Base-by-base conservation (phyloP, 1,140 invertebrate species). In the Phocides pigmalion region DNA sequence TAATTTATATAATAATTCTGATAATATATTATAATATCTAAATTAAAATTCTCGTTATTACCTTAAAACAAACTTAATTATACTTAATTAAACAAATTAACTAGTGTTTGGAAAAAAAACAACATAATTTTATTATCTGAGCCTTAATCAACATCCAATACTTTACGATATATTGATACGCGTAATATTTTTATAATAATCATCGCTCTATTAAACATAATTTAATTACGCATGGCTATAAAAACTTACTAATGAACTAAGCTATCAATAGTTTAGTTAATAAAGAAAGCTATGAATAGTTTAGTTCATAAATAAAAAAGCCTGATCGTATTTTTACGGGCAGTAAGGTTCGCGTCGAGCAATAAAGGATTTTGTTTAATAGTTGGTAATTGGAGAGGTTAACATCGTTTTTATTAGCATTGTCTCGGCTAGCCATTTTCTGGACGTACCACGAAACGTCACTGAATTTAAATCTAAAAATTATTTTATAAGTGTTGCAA, bases 341-440 rank as follows among this genome's bases (percentile, higher is more conserved):
- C 28, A 61, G 51, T 42, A 64, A 62, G 67, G 62, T 78, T 73
- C 71, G 74, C 64, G 80, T 83, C 80, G 80, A 74, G 77, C 73
- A 66, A 81, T 88, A 86, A 86, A 86, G 56, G 70, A 61, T 73
- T 76, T 83, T 77, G 78, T 79, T 81, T 84, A 82, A 85, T 85
- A 70, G 75, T 66, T 73, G 39, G 76, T 84, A 85, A 88, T 88
- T 86, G 79, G 74, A 76, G 62, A 62, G 79, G 74, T 75, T 81
- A 86, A 83, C 81, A 83, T 82, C 73, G 77, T 82, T 87, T 88
- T 88, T 86, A 86, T 86, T 82, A 68, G 78, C 70, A 82, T 83
- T 88, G 85, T 88, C 77, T 78, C 73, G 70, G 66, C 56, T 74
- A 56, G 61, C 59, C 20, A 17, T 15, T 70, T 42, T 42, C 64